Evolutionary conservation across 2,797 vertebrate species (phyloP), one percentile per base, ranked within the genome.

Genomic region (Dryobates pubescens): DNA sequence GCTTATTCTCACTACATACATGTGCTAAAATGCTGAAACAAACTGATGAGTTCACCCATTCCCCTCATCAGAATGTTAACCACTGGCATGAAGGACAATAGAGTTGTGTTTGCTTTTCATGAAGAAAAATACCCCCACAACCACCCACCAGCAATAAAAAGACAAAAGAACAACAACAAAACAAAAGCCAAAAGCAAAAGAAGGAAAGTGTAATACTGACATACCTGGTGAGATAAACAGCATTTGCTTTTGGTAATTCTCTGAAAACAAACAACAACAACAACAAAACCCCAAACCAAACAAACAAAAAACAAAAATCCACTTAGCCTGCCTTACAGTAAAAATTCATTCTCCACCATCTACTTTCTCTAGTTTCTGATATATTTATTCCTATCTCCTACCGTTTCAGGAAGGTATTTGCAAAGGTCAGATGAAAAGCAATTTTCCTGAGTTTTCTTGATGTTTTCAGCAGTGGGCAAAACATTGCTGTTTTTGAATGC

Each of bases 361-460:
- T 62, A 20, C 57, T 89, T 89, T 65, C 13, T 67, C 61, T 81
- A 83, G 45, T 18, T 32, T 76, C 26, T 61, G 16, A 76, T 58
- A 5, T 57, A 76, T 91, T 92, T 81, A 7, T 61, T 88, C 58
- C 87, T 94, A 83, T 92, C 73, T 92, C 20, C 45, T 76, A 1
- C 49, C 89, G 45, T 68, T 94, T 82, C 38, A 32, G 27, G 8
- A 73, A 71, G 23, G 41, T 41, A 83, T 73, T 94, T 94, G n/a
- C 63, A 94, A 90, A 94, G 70, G 84, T 94, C 63, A 92, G 24
- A 54, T 38, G 38, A 57, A 73, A 90, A 83, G 45, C 64, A 76
- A 84, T 95, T 90, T 94, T 76, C 36, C 7, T 64, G 17, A 75
- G 17, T 76, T 82, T 86, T 81, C 36, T 49, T 88, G 84, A 3